phyloP scores from a whole-genome alignment of 2,113 vertebrate genomes.

The Pelodiscus sinensis region DNA sequence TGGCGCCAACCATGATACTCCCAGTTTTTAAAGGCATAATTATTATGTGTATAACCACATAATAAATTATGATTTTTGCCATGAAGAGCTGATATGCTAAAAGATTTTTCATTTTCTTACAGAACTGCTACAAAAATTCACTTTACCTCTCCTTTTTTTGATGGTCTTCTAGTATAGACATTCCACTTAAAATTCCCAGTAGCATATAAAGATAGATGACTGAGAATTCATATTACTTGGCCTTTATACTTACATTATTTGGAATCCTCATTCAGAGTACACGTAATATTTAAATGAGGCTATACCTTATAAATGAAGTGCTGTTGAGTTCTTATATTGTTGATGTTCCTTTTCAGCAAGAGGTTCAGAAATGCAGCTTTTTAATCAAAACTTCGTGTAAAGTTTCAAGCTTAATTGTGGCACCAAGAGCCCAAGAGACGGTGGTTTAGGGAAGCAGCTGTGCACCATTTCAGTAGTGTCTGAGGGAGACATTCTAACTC shows the following conservation, averaged over 20 bases:
- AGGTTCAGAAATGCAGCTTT: neutral
- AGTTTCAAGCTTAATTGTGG: neutral
- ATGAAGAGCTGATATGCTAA: neutral
- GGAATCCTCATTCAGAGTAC: neutral
- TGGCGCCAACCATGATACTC: neutral
- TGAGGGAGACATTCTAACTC: accelerated
- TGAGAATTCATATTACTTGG: neutral
- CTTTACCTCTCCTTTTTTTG: neutral
- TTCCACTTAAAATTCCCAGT: neutral
- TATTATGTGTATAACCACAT: neutral
- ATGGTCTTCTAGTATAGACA: neutral
- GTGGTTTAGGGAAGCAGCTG: neutral
- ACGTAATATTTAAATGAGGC: neutral
- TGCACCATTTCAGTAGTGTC: neutral
- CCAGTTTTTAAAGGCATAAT: neutral
- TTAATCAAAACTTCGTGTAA: neutral
- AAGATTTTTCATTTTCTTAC: neutral
- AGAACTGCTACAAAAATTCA: neutral
- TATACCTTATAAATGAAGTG: neutral
- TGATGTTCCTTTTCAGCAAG: neutral
- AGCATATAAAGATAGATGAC: neutral
- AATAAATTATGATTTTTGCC: neutral
- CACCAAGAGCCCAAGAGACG: neutral
- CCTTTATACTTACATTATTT: neutral
- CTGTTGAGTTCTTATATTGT: neutral